Evolutionary conservation across 2,113 vertebrate genomes (phyloP), one percentile per base, ranked within the genome.

Genomic region (Cynoglossus semilaevis): DNA sequence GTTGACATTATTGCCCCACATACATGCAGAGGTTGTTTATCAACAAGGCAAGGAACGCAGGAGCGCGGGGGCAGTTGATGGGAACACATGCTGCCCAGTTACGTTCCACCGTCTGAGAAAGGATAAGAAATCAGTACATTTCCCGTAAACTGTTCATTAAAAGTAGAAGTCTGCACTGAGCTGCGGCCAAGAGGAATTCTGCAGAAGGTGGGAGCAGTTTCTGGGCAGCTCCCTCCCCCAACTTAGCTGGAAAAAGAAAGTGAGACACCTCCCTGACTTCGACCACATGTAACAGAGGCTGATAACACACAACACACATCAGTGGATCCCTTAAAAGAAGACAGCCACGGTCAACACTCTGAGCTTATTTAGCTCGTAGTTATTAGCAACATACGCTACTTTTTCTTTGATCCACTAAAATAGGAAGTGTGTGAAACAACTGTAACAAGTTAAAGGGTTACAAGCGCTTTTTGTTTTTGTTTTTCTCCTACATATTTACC

Each of bases 171-270:
- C 22, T 29, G 22, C 22, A 29, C 22, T 29, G 22, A 29, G 22
- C 22, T 4, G 22, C n/a, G 36, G 17, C 51, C 42, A 55, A 36
- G 44, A 57, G 2, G 11, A 51, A 65, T 37, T 13, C 19, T 45
- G 15, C 2, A 12, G 13, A 13, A 22, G 18, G 29, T 12, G 2
- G 1, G 16, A 57, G 42, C 55, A 60, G n/a, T 64, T 29, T 60
- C 59, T 35, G 15, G 54, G 45, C 61, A 62, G 50, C n/a, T 12
- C 5, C 44, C 15, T 3, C 60, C 57, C 49, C 14, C 14, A 41
- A 13, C 53, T 74, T 77, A 50, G 19, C 51, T 56, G 54, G 59
- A 73, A 75, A 77, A 1, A 44, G 56, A 79, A 74, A 77, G 9
- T 10, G 7, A 42, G 29, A 40, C 37, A 37, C 15, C 22, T 29